Evolutionary conservation across 2,888 invertebrate genomes (phyloP).

Genomic region (Ophraella communa): DNA sequence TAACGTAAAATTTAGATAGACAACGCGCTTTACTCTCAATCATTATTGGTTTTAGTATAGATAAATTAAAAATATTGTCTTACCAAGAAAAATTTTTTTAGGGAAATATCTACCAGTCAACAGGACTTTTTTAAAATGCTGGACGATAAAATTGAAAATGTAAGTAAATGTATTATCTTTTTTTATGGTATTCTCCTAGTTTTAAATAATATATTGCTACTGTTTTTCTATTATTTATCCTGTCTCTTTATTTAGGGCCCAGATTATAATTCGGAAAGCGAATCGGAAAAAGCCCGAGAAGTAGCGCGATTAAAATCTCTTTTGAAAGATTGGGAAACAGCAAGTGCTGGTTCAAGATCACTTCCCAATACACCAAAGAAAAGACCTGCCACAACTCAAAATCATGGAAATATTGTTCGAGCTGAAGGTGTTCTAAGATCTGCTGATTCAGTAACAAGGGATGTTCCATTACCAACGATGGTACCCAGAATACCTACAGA

Average conservation of each 20-base stretch:
- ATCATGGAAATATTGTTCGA: not conserved
- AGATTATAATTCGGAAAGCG: slow-evolving; percentile 80
- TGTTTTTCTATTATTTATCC: no score
- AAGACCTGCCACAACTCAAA: slow-evolving; percentile 45
- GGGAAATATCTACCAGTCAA: slow-evolving; percentile 88
- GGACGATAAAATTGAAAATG: slow-evolving; percentile 90
- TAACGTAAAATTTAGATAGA: no score
- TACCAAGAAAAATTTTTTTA: no score
- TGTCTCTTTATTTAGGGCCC: no score
- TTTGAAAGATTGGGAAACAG: slow-evolving; percentile 79
- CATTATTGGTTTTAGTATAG: not conserved
- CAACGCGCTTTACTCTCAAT: no score
- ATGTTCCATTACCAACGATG: slow-evolving; percentile 20
- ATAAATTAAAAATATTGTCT: no score
- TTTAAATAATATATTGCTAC: no score
- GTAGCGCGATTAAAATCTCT: slow-evolving; percentile 71
- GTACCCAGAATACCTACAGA: slow-evolving; percentile 29
- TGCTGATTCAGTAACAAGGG: slow-evolving; percentile 27
- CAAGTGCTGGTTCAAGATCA: slow-evolving; percentile 67
- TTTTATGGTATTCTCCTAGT: no score
- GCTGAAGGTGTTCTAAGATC: slow-evolving; percentile 31
- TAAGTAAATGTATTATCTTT: no score
- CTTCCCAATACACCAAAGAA: slow-evolving; percentile 63
- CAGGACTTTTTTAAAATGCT: slow-evolving; percentile 93
- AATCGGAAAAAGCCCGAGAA: slow-evolving; percentile 74